A percentile compares a stretch with the other conserved stretches of the same genome.
phyloP scores from a whole-genome alignment of 2,797 vertebrate genomes.

The Carcharodon carcharias region DNA sequence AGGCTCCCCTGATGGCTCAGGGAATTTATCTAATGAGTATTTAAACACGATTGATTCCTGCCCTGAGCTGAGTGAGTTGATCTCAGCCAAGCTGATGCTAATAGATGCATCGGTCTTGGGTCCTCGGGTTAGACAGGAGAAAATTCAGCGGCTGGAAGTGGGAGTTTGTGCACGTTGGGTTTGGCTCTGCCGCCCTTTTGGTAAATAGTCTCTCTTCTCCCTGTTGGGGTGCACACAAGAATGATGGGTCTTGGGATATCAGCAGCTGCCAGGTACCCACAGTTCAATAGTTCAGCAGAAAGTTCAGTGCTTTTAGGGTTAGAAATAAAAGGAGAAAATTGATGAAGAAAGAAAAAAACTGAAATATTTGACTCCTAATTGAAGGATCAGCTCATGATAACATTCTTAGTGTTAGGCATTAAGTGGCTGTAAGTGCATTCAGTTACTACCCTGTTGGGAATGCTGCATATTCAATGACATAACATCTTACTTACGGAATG shows the following conservation, averaged over 20 bases:
- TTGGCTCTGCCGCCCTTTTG: neutral
- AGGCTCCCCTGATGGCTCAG: constrained; percentile 12
- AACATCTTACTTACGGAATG: neutral
- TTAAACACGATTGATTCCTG: constrained; percentile 31
- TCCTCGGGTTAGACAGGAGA: neutral
- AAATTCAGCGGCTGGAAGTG: neutral
- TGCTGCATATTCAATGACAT: neutral
- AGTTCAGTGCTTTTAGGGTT: neutral
- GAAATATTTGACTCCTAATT: neutral
- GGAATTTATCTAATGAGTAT: constrained; percentile 33
- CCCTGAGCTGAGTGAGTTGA: neutral
- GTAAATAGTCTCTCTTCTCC: neutral
- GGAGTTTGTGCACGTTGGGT: neutral
- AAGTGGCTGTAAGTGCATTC: neutral
- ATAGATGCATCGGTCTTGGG: neutral
- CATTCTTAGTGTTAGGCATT: neutral
- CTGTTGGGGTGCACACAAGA: neutral
- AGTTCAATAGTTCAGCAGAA: neutral
- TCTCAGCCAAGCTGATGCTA: neutral
- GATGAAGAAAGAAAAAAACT: neutral
- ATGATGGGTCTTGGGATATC: neutral
- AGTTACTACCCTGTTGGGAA: neutral
- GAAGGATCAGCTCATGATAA: neutral
- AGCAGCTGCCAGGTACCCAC: no score
- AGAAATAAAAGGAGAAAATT: neutral